phyloP scores from a whole-genome alignment of 2,888 invertebrate species.

The Clunio marinus region DNA sequence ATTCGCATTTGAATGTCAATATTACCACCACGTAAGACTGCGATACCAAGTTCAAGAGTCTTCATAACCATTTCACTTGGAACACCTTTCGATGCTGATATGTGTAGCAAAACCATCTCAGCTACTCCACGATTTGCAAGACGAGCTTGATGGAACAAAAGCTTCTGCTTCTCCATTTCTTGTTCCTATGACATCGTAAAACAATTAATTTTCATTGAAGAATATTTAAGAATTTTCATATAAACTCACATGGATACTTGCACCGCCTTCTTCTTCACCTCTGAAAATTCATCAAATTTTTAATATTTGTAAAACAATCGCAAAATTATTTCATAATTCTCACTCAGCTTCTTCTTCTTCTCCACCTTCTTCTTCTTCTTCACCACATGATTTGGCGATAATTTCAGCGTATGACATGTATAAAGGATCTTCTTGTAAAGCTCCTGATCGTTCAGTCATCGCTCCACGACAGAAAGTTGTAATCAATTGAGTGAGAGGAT shows the following conservation, averaged over 20 bases:
- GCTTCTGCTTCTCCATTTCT: slow-evolving; percentile 99
- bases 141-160: slow-evolving; percentile 96
- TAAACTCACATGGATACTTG: slow-evolving; percentile 85
- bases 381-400: slow-evolving; percentile 94
- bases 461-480: slow-evolving; percentile 99
- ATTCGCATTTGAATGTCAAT: slow-evolving; percentile 97
- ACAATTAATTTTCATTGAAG: too few species aligned
- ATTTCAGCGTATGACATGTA: slow-evolving; percentile 99
- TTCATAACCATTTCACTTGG: slow-evolving; percentile 93
- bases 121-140: slow-evolving; percentile 95
- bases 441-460: slow-evolving; percentile 94
- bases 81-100: slow-evolving; percentile 93
- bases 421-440: slow-evolving; percentile 83
- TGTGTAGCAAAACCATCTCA: slow-evolving; percentile 97
- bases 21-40: slow-evolving; percentile 94
- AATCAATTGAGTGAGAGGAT: slow-evolving; percentile 93
- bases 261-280: slow-evolving; percentile 64
- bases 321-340: neutral
- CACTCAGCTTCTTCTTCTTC: slow-evolving; percentile 66
- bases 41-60: slow-evolving; percentile 89
- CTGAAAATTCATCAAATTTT: slow-evolving; percentile 41
- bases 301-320: slow-evolving; percentile 40
- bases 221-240: neutral
- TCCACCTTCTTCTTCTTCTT: slow-evolving; percentile 94
- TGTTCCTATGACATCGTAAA: slow-evolving; percentile 91